Conservation (phyloP, 30 jellyfish, hydroid and myxozoan species). For the Mastigias papua region DNA sequence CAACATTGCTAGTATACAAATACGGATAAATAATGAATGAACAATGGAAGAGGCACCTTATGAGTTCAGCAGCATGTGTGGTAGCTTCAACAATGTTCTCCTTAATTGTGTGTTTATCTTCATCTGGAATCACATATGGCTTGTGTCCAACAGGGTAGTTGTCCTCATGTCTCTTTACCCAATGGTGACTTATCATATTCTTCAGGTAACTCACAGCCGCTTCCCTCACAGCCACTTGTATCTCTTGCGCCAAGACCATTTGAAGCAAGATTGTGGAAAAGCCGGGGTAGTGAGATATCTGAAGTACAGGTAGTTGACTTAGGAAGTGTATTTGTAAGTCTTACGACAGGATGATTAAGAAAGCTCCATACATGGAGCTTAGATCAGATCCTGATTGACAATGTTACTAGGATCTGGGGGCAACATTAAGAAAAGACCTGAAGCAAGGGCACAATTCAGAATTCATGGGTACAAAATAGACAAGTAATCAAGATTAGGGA, state of each 20-base stretch:
- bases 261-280: slow-evolving; percentile 77
- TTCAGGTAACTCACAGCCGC: slow-evolving; percentile 95
- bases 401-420: no score
- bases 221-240: slow-evolving; percentile 78
- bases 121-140: slow-evolving; percentile 77
- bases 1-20: no score
- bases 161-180: slow-evolving; percentile 78
- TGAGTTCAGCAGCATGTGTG: slow-evolving; percentile 84
- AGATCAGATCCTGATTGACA: no score
- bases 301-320: background rate
- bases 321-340: no score
- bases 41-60: no score
- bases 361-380: no score
- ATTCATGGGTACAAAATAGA: no score
- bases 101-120: slow-evolving; percentile 77
- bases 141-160: slow-evolving; percentile 57
- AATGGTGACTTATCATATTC: slow-evolving; percentile 78
- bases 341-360: no score
- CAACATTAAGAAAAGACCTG: no score
- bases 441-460: no score
- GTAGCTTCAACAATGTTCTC: slow-evolving; percentile 92
- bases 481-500: no score
- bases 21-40: no score
- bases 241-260: slow-evolving; percentile 86
- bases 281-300: slow-evolving; percentile 90